Evolutionary conservation across 1,140 invertebrate species (phyloP).

Genomic region (Holotrichia oblita): DNA sequence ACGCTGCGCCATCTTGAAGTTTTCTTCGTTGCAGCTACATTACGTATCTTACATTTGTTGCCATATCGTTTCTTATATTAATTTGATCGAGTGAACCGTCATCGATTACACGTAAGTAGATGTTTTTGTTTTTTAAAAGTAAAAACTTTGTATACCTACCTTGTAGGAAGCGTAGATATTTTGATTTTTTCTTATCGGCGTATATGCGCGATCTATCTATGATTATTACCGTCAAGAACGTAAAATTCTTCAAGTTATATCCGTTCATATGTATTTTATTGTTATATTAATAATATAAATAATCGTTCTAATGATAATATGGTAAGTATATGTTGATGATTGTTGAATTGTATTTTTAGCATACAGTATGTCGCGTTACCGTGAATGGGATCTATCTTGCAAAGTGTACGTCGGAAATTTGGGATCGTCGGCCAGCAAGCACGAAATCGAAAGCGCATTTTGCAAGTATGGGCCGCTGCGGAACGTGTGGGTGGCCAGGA

Average conservation of each 20-base stretch:
- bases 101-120: neutral
- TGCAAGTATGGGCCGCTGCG: conserved; percentile 93
- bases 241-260: no score
- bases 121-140: neutral
- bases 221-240: no score
- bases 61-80: neutral
- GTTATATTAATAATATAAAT: no score
- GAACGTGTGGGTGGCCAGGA: conserved; percentile 97
- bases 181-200: no score
- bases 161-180: no score
- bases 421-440: conserved; percentile 89
- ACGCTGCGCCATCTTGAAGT: conserved; percentile 4
- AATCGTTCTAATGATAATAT: no score
- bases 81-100: neutral
- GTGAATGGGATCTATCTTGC: conserved; percentile 93
- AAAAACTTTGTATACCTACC: neutral
- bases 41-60: neutral
- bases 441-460: conserved; percentile 92
- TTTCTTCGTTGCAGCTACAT: neutral
- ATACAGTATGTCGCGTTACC: conserved; percentile 75
- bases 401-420: conserved; percentile 99
- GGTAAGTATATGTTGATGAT: neutral
- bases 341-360: neutral
- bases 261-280: no score
- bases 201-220: no score